Evolutionary conservation across 2,888 invertebrate species (phyloP), one percentile per base, ranked within the genome.

Genomic region (Anagyrus pseudococci): DNA sequence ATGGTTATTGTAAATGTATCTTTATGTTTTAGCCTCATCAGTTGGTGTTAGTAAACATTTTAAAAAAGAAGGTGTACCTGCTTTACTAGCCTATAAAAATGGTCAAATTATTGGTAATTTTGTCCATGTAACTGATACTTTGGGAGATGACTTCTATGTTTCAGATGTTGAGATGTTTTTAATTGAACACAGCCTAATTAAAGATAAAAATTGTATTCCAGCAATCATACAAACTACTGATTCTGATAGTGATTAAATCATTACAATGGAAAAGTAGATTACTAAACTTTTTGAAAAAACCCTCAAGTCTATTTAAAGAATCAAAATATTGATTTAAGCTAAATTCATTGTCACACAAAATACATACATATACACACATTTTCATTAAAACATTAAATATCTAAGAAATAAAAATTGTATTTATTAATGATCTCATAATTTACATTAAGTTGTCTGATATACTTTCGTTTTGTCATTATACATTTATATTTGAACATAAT

Each of bases 51-150:
- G 96, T 77, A 85, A 87, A 57, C 88, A 91, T 71, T 98, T 98
- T 80, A 89, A 92, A 77, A 83, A 86, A 23, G 89, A 89, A 72
- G 98, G 96, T 22, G 89, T 98, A 0, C 98, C 98, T 15, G 96
- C 98, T 1, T 81, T 98, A 56, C 83, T 98, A 40, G 89, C 94
- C 0, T 98, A 98, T 79, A 96, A 95, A 83, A 89, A 86, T 43
- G 94, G 95, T 3, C 91, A 92, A 75, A 83, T 97, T 4, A 89
- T 98, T 75, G 96, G 96, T 0, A 98, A 96, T 82, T 97, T 96
- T 83, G 89, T 98, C 1, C 87, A 92, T 56, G 78, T 98, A 15
- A 89, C 91, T 0, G 90, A 93, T 74, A 94, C 94, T 75, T 85
- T 98, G 53, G 96, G 96, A 0, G 89, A 89, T 75, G 94, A 96